phyloP scores from a whole-genome alignment of 2,113 vertebrate genomes.

The Spea multiplicata region DNA sequence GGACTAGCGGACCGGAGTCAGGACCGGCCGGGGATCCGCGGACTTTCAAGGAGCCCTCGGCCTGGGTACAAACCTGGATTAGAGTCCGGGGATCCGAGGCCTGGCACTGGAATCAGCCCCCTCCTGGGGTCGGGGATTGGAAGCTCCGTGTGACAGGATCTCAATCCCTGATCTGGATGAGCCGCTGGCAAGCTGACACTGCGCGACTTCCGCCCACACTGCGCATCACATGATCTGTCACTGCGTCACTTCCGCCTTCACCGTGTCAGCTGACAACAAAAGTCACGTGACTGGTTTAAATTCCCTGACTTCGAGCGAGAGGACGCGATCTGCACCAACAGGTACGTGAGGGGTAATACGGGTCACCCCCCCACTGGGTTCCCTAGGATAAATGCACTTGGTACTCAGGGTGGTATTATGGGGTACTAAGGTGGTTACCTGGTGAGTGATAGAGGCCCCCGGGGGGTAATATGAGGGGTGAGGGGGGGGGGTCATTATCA shows the following conservation, averaged over 20 bases:
- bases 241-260: constrained; percentile 7
- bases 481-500: too few species aligned
- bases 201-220: constrained; percentile 27
- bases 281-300: constrained; percentile 29
- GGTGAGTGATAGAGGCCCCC: too few species aligned
- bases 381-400: too few species aligned
- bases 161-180: not conserved
- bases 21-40: not conserved
- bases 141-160: not conserved
- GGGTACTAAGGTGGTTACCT: too few species aligned
- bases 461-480: too few species aligned
- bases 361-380: too few species aligned
- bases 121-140: not conserved
- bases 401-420: too few species aligned
- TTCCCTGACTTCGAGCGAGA: not conserved
- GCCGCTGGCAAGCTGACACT: constrained; percentile 20
- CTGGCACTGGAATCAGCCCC: constrained; percentile 16
- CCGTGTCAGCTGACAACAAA: not conserved
- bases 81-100: not conserved
- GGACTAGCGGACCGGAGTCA: not conserved
- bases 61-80: not conserved
- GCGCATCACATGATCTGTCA: not conserved
- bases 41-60: not conserved
- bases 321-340: too few species aligned
- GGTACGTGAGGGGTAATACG: too few species aligned